Evolutionary conservation across 2,888 invertebrate genomes (phyloP).

Genomic region (Actias luna): DNA sequence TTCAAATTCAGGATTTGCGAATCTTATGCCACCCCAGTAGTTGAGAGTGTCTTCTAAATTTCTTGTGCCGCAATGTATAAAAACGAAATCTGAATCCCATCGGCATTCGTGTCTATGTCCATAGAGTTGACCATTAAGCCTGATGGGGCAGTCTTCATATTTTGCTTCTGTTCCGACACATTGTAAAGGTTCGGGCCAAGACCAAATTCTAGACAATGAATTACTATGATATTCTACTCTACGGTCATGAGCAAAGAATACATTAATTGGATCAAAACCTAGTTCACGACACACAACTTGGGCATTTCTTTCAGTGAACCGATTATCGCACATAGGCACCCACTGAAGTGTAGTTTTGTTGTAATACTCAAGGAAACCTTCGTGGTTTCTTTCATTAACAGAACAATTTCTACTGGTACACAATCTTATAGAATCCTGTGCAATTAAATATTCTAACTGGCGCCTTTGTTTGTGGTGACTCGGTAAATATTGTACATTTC

Average conservation of each 20-base stretch:
- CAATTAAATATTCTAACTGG: slow-evolving; percentile 79
- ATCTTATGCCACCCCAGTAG: slow-evolving; percentile 98
- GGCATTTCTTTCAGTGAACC: slow-evolving; percentile 98
- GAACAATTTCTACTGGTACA: slow-evolving; percentile 89
- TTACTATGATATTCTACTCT: slow-evolving; percentile 95
- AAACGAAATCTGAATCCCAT: slow-evolving; percentile 96
- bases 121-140: slow-evolving; percentile 94
- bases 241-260: slow-evolving; percentile 92
- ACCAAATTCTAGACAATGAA: slow-evolving; percentile 93
- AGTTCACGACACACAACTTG: slow-evolving; percentile 97
- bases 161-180: slow-evolving; percentile 88
- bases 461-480: slow-evolving; percentile 67
- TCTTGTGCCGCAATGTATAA: slow-evolving; percentile 92
- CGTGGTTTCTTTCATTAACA: slow-evolving; percentile 77
- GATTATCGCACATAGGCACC: slow-evolving; percentile 97
- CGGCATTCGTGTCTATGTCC: slow-evolving; percentile 92
- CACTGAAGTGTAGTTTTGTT: slow-evolving; percentile 97
- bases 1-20: slow-evolving; percentile 94
- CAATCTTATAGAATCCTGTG: slow-evolving; percentile 86
- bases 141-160: slow-evolving; percentile 92
- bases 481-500: slow-evolving; percentile 61
- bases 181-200: slow-evolving; percentile 96
- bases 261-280: slow-evolving; percentile 93
- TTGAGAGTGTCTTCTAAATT: slow-evolving; percentile 84
- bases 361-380: slow-evolving; percentile 97